Evolutionary conservation across 2,113 vertebrate species (phyloP), one percentile per base, ranked within the genome.

Genomic region (Setophaga kirtlandii): DNA sequence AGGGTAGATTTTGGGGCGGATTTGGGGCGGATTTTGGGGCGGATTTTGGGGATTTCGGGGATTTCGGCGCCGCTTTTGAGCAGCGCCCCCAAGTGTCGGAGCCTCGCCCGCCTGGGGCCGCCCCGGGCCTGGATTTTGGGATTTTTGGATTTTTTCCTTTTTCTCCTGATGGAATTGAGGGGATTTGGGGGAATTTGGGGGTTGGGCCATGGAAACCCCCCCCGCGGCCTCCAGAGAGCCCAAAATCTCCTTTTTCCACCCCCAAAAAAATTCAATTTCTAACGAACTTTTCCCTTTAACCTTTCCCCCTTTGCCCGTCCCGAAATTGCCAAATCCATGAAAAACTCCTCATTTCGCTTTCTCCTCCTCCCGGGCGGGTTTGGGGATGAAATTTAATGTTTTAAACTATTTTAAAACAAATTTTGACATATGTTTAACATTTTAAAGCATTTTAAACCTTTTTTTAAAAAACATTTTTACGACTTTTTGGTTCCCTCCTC

Each of bases 61-160:
- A n/a, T n/a, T 85, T 73, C 92, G 30, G 52, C 18, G 96, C 96
- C 96, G 96, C 96, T 97, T 98, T 98, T 98, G 97, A 98, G 96
- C 98, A 96, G 98, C 98, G 98, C 98, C 98, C 96, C 98, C 98
- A 98, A 97, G 98, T 82, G 98, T 96, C 97, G 81, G 97, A 98
- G 98, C 94, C 95, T 81, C 91, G 96, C 94, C 98, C 95, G 88
- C 97, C 82, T 88, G 90, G 31, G 85, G 24, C 23, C 42, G 10
- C 10, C 44, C 44, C 44, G 44, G 44, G 44, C 44, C 44, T 46
- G 11, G 2, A n/a, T 4, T 6, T 42, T 42, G 42, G 6, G 42
- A 42, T 17, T 21, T 20, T 47, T 47, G 22, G 10, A 21, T 5
- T 46, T 46, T 12, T 47, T 47, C 7, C 6, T 31, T 55, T 14